Evolutionary conservation across 2,113 vertebrate species (phyloP).

Genomic region (Hiodon tergisus): DNA sequence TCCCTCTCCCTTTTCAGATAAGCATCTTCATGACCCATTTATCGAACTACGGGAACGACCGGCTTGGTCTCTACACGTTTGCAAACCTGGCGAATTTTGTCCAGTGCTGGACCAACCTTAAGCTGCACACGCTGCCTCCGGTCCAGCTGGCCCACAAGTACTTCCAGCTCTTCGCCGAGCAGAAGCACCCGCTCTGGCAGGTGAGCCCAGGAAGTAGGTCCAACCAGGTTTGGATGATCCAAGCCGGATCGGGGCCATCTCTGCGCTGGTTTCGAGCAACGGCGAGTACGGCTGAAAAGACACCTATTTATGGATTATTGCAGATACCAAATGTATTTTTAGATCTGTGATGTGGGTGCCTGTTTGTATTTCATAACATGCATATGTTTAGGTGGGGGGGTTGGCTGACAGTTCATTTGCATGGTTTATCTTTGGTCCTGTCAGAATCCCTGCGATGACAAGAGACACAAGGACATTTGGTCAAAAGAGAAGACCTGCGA

Average conservation of each 20-base stretch:
- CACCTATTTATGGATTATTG: neutral
- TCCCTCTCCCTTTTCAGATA: slow-evolving; percentile 60
- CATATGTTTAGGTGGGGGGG: neutral
- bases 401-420: neutral
- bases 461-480: slow-evolving; percentile 97
- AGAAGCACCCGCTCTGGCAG: slow-evolving; percentile 93
- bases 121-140: slow-evolving; percentile 83
- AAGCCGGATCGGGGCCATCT: neutral
- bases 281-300: no score
- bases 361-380: no score
- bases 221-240: neutral
- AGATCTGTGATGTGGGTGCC: no score
- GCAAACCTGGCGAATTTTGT: slow-evolving; percentile 89
- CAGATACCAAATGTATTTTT: no score
- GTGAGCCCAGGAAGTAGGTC: slow-evolving; percentile 44
- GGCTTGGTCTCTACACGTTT: slow-evolving; percentile 88
- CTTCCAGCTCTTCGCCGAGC: slow-evolving; percentile 89
- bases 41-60: slow-evolving; percentile 95
- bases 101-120: slow-evolving; percentile 85
- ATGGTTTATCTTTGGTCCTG: neutral
- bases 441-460: slow-evolving; percentile 95
- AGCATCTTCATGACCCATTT: slow-evolving; percentile 98
- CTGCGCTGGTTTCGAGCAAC: no score
- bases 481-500: slow-evolving; percentile 98
- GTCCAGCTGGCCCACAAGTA: slow-evolving; percentile 85